A percentile compares a stretch with the other conserved stretches of the same genome.
Conservation (phyloP, 2,113 vertebrate species). For the Alaudala cheleensis region DNA sequence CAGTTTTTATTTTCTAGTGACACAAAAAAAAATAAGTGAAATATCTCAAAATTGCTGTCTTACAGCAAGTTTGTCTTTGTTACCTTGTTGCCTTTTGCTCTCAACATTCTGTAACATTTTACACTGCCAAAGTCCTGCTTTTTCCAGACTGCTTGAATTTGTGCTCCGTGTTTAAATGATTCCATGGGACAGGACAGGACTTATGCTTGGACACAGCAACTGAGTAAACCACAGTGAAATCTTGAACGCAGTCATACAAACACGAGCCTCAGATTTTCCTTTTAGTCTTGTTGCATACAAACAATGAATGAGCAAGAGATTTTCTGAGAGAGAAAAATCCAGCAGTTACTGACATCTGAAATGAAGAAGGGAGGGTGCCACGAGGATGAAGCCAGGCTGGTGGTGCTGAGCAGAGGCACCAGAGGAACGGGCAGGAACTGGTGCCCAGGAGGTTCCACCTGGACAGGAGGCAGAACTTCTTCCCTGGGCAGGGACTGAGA, state of each 20-base stretch:
- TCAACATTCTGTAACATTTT: not conserved
- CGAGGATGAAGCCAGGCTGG: not conserved
- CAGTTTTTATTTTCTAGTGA: not conserved
- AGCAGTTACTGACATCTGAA: not conserved
- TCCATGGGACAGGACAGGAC: not conserved
- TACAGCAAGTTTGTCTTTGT: not conserved
- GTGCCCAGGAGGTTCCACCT: not conserved
- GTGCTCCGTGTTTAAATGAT: not conserved
- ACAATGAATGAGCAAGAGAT: not conserved
- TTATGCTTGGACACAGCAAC: not conserved
- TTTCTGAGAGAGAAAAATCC: not conserved
- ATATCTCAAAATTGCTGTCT: not conserved
- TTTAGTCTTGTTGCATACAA: not conserved
- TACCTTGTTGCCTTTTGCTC: not conserved
- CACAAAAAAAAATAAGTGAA: not conserved
- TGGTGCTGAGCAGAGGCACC: not conserved
- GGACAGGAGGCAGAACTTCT: not conserved
- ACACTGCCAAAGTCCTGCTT: not conserved
- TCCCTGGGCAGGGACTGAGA: fast-evolving
- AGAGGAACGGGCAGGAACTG: not conserved
- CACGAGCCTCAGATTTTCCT: not conserved
- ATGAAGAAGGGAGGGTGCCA: not conserved
- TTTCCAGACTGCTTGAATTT: not conserved
- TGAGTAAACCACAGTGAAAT: not conserved
- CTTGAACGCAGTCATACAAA: not conserved